A percentile compares a stretch with the other conserved stretches of the same genome.
Conservation (phyloP, 1,140 invertebrate genomes). For the Diachasmimorpha longicaudata region DNA sequence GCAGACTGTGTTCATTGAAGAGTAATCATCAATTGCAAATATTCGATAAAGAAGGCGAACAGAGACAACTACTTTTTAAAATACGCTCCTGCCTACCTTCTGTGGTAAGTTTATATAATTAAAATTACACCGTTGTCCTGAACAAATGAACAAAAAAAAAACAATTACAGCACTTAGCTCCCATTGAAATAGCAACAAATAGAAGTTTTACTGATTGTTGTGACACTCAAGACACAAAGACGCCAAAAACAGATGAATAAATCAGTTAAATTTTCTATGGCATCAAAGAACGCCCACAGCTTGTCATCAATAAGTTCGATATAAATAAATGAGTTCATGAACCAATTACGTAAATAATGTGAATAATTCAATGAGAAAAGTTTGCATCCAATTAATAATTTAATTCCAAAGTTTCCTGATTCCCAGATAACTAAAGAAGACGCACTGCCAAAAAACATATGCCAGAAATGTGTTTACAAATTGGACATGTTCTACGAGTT, state of each 20-base stretch:
- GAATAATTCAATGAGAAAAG: not conserved
- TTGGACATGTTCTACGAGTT: constrained; percentile 74
- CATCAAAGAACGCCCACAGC: no score
- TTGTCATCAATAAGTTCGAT: no score
- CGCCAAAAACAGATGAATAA: no score
- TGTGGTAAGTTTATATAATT: constrained; percentile 62
- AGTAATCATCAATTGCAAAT: constrained; percentile 70
- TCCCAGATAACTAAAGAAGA: constrained; percentile 73
- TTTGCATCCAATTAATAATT: no score
- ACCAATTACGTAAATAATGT: no score
- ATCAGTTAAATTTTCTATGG: no score
- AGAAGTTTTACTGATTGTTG: no score
- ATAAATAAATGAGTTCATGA: no score
- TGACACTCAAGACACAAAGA: no score
- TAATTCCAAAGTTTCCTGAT: not conserved
- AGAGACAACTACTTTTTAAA: constrained; percentile 73
- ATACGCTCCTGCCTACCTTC: constrained; percentile 71
- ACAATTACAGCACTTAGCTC: not conserved
- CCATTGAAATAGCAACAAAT: not conserved
- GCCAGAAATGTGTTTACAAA: constrained; percentile 69
- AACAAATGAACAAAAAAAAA: not conserved
- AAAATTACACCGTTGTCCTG: not conserved
- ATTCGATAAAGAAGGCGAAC: constrained; percentile 74
- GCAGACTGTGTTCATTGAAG: constrained; percentile 72
- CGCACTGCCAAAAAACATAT: constrained; percentile 74